A percentile compares a stretch with the other conserved stretches of the same genome.
Conservation (phyloP, 2,888 invertebrate species). For the Cenopis cana region DNA sequence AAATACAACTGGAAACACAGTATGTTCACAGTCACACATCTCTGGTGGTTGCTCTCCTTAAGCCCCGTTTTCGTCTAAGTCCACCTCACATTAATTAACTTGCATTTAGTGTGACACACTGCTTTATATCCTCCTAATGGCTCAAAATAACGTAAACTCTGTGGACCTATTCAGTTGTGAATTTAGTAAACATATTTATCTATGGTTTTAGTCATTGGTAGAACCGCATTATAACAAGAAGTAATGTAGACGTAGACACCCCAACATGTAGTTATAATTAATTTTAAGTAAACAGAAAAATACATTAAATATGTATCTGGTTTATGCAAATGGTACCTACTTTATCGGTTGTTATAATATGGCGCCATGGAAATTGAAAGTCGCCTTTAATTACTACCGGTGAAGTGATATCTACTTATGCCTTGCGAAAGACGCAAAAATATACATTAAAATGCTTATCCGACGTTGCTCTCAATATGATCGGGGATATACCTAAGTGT, state of each 20-base stretch:
- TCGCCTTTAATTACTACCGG: too few species aligned
- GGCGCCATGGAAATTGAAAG: neutral
- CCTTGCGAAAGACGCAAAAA: neutral
- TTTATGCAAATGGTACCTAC: neutral
- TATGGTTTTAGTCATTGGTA: neutral
- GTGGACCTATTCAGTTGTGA: conserved; percentile 40
- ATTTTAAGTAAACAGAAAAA: neutral
- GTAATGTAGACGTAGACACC: neutral
- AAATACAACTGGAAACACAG: too few species aligned
- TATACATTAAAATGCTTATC: neutral
- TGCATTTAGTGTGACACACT: conserved; percentile 39
- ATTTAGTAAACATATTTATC: conserved; percentile 8
- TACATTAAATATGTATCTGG: neutral
- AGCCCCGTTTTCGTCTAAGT: too few species aligned
- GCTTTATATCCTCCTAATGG: conserved; percentile 2
- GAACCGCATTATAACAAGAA: neutral
- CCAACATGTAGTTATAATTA: neutral
- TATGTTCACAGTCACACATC: too few species aligned
- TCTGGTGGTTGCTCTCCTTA: too few species aligned
- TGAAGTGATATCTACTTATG: too few species aligned
- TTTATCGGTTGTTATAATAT: neutral
- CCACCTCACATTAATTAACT: neutral
- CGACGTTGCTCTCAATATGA: neutral
- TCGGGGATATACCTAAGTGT: neutral
- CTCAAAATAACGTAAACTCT: conserved; percentile 31